Conservation (phyloP, 2,888 invertebrate genomes). For the Micoletzkya japonica region DNA sequence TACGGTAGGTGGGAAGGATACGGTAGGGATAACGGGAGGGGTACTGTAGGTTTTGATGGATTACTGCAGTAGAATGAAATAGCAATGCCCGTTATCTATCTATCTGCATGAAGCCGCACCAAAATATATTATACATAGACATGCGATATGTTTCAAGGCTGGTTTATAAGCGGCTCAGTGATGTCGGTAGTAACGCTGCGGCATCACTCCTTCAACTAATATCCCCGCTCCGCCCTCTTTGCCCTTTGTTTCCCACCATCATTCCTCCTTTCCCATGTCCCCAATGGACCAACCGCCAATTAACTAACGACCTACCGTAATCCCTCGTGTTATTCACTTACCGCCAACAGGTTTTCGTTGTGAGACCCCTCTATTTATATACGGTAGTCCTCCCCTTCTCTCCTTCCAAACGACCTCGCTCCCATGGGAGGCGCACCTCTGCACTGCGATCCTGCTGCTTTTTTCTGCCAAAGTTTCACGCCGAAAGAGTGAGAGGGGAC, state of each 20-base stretch:
- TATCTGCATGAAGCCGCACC: no score
- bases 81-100: no score
- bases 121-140: no score
- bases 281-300: background rate
- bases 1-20: conserved; percentile 26
- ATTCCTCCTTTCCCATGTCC: conserved; percentile 21
- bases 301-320: conserved; percentile 17
- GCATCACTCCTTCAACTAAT: no score
- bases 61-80: conserved; percentile 12
- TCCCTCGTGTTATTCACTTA: background rate
- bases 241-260: background rate
- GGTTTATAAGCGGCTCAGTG: no score
- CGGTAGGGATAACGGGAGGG: no score
- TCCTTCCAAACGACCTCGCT: background rate
- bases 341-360: background rate
- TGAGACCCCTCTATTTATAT: background rate
- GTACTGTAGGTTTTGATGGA: background rate
- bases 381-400: background rate
- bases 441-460: background rate
- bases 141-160: no score
- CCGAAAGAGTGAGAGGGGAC: background rate
- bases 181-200: no score
- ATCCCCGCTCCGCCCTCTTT: background rate
- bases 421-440: background rate
- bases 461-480: background rate